A percentile compares a stretch with the other conserved stretches of the same genome.
phyloP scores from a whole-genome alignment of 2,888 invertebrate species.

The Drosophila longiperda region DNA sequence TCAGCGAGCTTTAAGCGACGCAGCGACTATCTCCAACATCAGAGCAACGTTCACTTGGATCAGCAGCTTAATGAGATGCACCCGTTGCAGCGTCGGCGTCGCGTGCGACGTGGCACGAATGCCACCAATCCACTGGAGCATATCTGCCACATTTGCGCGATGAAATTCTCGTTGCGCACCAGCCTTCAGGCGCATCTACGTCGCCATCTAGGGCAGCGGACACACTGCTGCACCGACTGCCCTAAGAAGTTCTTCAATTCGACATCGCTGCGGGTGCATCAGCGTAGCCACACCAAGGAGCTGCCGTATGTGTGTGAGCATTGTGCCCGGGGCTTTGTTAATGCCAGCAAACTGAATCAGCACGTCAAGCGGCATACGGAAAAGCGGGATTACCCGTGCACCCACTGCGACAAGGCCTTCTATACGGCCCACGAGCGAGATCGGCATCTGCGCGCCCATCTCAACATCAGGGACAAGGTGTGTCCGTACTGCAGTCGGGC shows the following conservation, averaged over 20 bases:
- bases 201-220: constrained; percentile 74
- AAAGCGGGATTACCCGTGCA: constrained; percentile 76
- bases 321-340: constrained; percentile 81
- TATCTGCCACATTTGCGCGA: constrained; percentile 80
- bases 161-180: constrained; percentile 77
- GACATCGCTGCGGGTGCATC: constrained; percentile 74
- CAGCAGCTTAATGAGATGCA: constrained; percentile 22
- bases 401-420: constrained; percentile 79
- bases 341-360: constrained; percentile 82
- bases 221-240: constrained; percentile 69
- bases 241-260: constrained; percentile 79
- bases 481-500: constrained; percentile 80
- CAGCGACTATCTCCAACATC: constrained; percentile 69
- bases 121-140: constrained; percentile 59
- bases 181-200: constrained; percentile 74
- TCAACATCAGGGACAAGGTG: constrained; percentile 81
- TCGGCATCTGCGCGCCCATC: constrained; percentile 76
- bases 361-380: constrained; percentile 79
- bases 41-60: constrained; percentile 63
- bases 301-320: constrained; percentile 81
- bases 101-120: background rate
- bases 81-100: constrained; percentile 16
- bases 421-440: constrained; percentile 81
- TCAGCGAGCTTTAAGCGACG: constrained; percentile 67
- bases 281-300: constrained; percentile 80